Conservation (phyloP, 2,888 invertebrate genomes). For the Sarcophaga carnaria region DNA sequence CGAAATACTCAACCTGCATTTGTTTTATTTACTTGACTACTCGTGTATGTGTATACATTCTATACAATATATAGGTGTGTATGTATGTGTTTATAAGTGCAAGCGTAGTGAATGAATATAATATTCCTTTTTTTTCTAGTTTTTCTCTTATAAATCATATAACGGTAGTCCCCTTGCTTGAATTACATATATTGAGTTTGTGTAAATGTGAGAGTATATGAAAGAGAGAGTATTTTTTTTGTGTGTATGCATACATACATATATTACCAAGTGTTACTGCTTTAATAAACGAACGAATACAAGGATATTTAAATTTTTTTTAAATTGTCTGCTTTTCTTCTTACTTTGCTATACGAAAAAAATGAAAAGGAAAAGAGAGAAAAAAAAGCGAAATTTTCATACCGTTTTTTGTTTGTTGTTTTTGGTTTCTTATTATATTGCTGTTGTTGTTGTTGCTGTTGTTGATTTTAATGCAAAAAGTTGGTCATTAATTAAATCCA, state of each 20-base stretch:
- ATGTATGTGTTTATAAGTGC: background rate
- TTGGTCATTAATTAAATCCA: constrained; percentile 25
- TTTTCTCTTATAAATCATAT: background rate
- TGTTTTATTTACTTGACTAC: background rate
- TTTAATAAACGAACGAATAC: constrained; percentile 16
- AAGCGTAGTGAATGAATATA: constrained; percentile 55
- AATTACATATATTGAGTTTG: background rate
- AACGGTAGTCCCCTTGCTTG: background rate
- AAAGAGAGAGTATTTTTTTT: background rate
- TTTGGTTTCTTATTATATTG: background rate
- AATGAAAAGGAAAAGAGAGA: background rate
- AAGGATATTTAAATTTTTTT: constrained; percentile 43
- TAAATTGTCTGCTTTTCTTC: constrained; percentile 19
- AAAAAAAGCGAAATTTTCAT: constrained; percentile 18
- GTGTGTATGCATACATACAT: background rate
- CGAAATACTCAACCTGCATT: background rate
- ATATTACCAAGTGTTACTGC: constrained; percentile 50
- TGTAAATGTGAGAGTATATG: constrained; percentile 20
- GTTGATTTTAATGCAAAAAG: constrained; percentile 2
- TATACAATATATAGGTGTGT: background rate
- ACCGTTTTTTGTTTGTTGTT: constrained; percentile 22
- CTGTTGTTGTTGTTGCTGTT: constrained; percentile 2
- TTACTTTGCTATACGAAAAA: no score
- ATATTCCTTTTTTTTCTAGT: constrained; percentile 7
- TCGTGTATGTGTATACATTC: background rate